Evolutionary conservation across 2,888 invertebrate genomes (phyloP), one percentile per base, ranked within the genome.

Genomic region (Cerceris ruficornis): DNA sequence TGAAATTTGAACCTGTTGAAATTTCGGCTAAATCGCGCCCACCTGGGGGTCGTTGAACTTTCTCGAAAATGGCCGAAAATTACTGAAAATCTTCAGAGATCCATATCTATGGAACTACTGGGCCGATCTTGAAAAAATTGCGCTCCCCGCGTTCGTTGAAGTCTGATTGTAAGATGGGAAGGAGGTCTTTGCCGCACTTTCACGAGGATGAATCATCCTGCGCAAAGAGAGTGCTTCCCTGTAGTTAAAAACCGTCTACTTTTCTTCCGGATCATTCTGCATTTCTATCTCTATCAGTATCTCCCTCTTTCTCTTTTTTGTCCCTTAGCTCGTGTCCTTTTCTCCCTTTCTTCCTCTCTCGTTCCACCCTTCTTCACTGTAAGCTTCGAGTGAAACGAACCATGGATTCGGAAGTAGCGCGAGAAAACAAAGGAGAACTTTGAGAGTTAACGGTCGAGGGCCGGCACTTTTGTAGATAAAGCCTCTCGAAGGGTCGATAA

Each of bases 181-280:
- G 9, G 46, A 28, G 43, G 13, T 43, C 61, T 61, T 39, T 69
- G 13, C 54, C 42, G 59, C 49, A 59, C 52, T 13, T 52, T 55
- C 66, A 46, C 75, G 50, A 82, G 76, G 28, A 28, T 75, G 71
- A 80, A 81, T 81, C 72, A 77, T 77, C 58, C 60, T 64, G 52
- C 65, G 54, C 41, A 68, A 69, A 64, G 66, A 62, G 59, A 64
- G 62, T 28, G 28, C 72, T 58, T 62, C 68, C 58, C 46, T 68
- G 60, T 62, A 59, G 46, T 75, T 68, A 58, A 50, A 55, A 66
- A 69, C 13, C 50, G n/a, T 7, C n/a, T 11, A n/a, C 50, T 2
- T 11, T 6, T 50, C 28, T 28, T 28, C 28, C 4, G 28, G 28
- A 1, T 28, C 28, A 28, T 28, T 28, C 28, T 28, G 28, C 4